Evolutionary conservation across 2,797 vertebrate genomes (phyloP).

Genomic region (Eulemur coronatus): DNA sequence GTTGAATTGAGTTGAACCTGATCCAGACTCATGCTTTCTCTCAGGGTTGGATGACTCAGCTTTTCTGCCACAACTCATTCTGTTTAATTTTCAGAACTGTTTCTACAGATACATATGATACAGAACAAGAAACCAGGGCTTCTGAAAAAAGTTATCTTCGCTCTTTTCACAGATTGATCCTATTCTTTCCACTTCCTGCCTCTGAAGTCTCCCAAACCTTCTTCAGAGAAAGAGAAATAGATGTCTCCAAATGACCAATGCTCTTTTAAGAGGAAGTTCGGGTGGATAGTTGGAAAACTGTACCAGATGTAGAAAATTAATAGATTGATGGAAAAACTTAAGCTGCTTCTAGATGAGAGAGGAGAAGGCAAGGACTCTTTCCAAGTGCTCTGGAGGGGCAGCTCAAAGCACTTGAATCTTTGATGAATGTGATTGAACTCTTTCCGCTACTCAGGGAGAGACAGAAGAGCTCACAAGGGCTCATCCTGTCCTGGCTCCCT

Average conservation of each 20-base stretch:
- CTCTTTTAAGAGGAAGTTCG: constrained; percentile 39
- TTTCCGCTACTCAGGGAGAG: constrained; percentile 56
- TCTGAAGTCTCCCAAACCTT: background rate
- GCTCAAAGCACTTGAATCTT: constrained; percentile 69
- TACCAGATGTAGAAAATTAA: constrained; percentile 66
- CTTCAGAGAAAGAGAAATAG: constrained; percentile 24
- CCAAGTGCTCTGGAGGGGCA: constrained; percentile 50
- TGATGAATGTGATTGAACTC: constrained; percentile 65
- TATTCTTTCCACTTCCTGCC: background rate
- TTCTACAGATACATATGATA: background rate
- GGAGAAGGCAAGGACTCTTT: constrained; percentile 29
- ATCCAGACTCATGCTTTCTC: constrained; percentile 22
- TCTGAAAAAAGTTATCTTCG: constrained; percentile 22
- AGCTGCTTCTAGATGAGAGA: constrained; percentile 26
- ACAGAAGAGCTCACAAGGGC: constrained; percentile 46
- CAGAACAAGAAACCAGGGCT: constrained; percentile 1
- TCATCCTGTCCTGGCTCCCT: constrained; percentile 59
- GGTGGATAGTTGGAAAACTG: constrained; percentile 34
- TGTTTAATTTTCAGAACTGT: constrained; percentile 42
- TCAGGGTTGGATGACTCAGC: background rate
- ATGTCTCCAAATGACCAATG: background rate
- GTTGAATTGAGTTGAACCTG: constrained; percentile 46
- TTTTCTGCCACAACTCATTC: constrained; percentile 33
- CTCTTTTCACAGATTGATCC: background rate
- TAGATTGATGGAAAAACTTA: constrained; percentile 44